Conservation (phyloP, 2,113 vertebrate species). For the Hippopotamus amphibius region DNA sequence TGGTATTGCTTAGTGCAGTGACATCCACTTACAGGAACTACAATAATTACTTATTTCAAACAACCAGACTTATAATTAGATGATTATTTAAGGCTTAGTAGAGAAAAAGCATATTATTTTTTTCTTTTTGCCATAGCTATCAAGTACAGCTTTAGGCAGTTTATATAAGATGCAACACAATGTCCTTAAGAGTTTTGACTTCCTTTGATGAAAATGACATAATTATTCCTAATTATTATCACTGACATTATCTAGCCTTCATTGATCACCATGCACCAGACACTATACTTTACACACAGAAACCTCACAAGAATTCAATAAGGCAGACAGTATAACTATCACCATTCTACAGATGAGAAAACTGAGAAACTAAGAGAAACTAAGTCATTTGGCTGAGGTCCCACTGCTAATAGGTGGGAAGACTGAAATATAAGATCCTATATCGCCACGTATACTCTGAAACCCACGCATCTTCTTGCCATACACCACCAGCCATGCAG, state of each 20-base stretch:
- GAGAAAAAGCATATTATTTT: background rate
- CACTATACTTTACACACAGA: background rate
- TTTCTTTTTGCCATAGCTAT: background rate
- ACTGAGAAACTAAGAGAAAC: background rate
- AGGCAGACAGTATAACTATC: background rate
- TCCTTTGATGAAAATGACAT: background rate
- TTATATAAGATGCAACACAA: background rate
- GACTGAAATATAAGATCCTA: background rate
- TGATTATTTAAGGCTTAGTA: conserved; percentile 36
- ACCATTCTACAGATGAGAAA: background rate
- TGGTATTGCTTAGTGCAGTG: background rate
- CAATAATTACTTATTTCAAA: conserved; percentile 63
- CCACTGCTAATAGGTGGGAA: background rate
- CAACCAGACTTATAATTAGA: conserved; percentile 40
- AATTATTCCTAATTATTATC: conserved; percentile 35
- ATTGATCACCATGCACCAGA: background rate
- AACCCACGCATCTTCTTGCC: background rate
- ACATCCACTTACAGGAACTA: background rate
- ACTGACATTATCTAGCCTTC: background rate
- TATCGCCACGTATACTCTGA: background rate
- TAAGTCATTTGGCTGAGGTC: background rate
- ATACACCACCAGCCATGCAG: background rate
- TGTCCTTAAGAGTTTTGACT: background rate
- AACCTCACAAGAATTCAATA: background rate
- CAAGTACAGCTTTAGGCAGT: background rate